Percentiles rank a stretch among this genome's conserved stretches.
Evolutionary conservation across 2,113 vertebrate species (phyloP).

Genomic region (Suricata suricatta): DNA sequence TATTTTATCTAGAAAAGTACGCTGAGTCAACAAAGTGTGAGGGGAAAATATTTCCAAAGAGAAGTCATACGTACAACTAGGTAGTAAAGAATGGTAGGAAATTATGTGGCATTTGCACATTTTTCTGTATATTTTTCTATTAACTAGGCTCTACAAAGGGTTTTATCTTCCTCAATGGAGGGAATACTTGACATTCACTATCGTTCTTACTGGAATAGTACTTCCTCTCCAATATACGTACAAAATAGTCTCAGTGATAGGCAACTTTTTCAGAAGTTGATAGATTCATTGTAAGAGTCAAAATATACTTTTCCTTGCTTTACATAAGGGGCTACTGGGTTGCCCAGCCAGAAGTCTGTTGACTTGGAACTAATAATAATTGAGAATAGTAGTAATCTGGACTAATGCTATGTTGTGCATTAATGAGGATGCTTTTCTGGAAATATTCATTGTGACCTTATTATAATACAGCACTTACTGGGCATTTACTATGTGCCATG

Average conservation of each 20-base stretch:
- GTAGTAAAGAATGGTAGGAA: neutral
- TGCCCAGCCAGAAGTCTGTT: neutral
- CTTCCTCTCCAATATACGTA: neutral
- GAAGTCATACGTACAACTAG: neutral
- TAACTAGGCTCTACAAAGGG: neutral
- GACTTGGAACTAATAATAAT: neutral
- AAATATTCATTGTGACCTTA: neutral
- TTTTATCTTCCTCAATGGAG: neutral
- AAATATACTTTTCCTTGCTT: neutral
- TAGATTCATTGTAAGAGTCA: neutral
- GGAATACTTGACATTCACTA: neutral
- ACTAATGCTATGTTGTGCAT: neutral
- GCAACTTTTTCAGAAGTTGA: neutral
- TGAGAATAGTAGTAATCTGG: neutral
- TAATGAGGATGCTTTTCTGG: neutral
- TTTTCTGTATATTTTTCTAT: neutral
- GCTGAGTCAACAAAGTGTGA: neutral
- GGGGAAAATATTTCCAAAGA: neutral
- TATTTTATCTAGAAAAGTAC: neutral
- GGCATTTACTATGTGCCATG: rapidly evolving
- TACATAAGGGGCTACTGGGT: neutral
- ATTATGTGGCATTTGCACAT: neutral
- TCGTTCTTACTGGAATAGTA: neutral
- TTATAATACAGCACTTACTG: neutral
- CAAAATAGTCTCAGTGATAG: neutral